Percentiles rank a stretch among this genome's conserved stretches.
phyloP scores from a whole-genome alignment of 2,797 vertebrate species.

The Pseudopleuronectes americanus region DNA sequence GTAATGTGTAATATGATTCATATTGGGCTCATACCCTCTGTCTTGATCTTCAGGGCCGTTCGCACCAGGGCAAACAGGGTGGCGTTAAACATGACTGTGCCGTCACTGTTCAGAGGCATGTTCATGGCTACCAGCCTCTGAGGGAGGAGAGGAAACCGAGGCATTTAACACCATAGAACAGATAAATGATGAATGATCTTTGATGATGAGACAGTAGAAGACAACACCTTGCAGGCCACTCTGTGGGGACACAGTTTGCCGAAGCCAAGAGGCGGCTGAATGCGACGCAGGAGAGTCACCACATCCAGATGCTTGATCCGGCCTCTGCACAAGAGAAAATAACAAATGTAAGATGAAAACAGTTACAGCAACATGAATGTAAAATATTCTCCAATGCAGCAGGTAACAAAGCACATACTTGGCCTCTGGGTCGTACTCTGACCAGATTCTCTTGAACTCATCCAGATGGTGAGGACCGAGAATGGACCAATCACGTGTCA shows the following conservation, averaged over 20 bases:
- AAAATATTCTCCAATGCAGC: not conserved
- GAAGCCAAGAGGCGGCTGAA: conserved; percentile 97
- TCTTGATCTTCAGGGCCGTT: conserved; percentile 99
- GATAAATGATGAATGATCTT: not conserved
- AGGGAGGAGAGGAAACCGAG: conserved; percentile 47
- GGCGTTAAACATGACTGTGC: conserved; percentile 98
- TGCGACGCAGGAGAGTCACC: conserved; percentile 94
- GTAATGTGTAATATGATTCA: not conserved
- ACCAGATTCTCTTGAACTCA: conserved; percentile 99
- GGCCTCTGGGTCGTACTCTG: conserved; percentile 98
- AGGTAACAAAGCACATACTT: conserved; percentile 87
- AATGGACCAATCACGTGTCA: conserved; percentile 99
- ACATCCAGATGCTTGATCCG: conserved; percentile 99
- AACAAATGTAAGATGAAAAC: not conserved
- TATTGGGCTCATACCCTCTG: conserved; percentile 87
- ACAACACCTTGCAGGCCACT: conserved; percentile 96
- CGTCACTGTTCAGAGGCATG: conserved; percentile 97
- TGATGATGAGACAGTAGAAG: conserved; percentile 1
- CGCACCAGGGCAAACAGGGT: conserved; percentile 98
- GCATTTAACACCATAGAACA: conserved; percentile 9
- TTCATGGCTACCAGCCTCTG: conserved; percentile 99
- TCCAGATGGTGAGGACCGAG: conserved; percentile 98
- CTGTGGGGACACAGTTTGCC: conserved; percentile 98
- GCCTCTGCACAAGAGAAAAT: conserved; percentile 83
- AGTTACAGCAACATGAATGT: not conserved